Evolutionary conservation across 2,113 vertebrate species (phyloP).

Genomic region (Verasper variegatus): DNA sequence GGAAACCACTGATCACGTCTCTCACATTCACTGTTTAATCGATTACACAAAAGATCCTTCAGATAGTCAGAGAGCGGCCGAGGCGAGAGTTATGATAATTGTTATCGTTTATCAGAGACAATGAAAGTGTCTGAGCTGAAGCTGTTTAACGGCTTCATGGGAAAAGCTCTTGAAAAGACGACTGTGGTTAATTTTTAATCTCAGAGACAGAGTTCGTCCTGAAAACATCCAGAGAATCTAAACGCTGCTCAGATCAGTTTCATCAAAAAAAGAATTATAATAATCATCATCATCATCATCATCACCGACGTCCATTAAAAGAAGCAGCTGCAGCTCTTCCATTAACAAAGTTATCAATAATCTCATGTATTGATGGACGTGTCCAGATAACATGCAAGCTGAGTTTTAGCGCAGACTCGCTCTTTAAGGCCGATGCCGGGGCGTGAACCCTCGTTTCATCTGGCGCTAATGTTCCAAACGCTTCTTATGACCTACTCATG

Average conservation of each 20-base stretch:
- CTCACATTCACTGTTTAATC: not conserved
- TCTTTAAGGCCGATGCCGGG: not conserved
- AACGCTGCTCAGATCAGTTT: too few species aligned
- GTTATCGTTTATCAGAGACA: not conserved
- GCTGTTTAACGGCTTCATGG: slow-evolving; percentile 7
- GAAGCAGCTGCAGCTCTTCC: not conserved
- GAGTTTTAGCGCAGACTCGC: slow-evolving; percentile 5
- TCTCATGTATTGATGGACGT: slow-evolving; percentile 15
- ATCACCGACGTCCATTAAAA: not conserved
- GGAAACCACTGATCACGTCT: not conserved
- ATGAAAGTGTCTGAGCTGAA: not conserved
- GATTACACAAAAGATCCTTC: slow-evolving; percentile 5
- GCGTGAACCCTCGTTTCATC: slow-evolving; percentile 64
- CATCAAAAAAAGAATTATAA: too few species aligned
- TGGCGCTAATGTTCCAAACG: slow-evolving; percentile 56
- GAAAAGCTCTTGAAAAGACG: slow-evolving; percentile 4
- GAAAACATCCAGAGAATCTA: not conserved
- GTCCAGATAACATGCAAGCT: slow-evolving; percentile 7
- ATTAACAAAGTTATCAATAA: slow-evolving; percentile 5
- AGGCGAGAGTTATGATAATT: slow-evolving; percentile 18
- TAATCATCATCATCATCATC: too few species aligned
- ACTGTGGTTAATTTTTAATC: slow-evolving; percentile 8
- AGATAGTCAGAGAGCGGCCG: not conserved
- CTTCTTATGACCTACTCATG: not conserved
- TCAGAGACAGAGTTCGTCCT: not conserved